These are phyloP conservation scores for Smutsia temminckii DNA, from an alignment of 2,797 vertebrate genomes.

Conservation along the genomic window DNA sequence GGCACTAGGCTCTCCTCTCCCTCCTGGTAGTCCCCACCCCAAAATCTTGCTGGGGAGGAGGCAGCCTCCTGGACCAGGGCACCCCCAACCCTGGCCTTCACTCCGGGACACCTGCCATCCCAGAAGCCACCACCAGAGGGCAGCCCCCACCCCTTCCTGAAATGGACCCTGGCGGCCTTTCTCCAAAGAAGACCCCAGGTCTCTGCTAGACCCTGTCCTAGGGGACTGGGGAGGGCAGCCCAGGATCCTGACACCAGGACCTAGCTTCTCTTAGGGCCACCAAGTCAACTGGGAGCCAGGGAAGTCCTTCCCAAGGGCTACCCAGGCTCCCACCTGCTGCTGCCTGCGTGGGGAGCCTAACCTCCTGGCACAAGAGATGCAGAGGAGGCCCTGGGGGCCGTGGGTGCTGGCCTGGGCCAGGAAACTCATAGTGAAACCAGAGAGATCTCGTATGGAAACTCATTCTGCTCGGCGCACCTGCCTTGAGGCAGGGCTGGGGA, in stretches of 20 bases:
- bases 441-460: conserved; percentile 56
- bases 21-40: neutral
- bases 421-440: conserved; percentile 78
- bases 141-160: neutral
- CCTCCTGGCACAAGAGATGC: neutral
- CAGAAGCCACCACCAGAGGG: conserved; percentile 57
- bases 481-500: conserved; percentile 30
- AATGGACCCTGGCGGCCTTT: neutral
- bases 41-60: neutral
- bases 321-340: neutral
- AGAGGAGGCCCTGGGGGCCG: conserved; percentile 13
- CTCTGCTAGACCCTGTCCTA: neutral
- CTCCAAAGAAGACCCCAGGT: no score
- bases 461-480: conserved; percentile 71
- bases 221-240: neutral
- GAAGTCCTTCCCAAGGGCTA: neutral
- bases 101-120: neutral
- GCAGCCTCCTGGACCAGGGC: neutral
- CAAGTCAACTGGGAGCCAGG: neutral
- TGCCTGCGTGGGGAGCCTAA: neutral
- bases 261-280: neutral
- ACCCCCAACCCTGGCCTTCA: rapidly evolving
- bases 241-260: neutral
- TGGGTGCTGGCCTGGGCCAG: conserved; percentile 65
- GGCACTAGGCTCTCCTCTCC: neutral